Percentiles rank a stretch among this genome's conserved stretches.
These are phyloP conservation scores for Apogon hyalosoma DNA, from an alignment of 2,797 vertebrate species.

Conservation along the genomic window DNA sequence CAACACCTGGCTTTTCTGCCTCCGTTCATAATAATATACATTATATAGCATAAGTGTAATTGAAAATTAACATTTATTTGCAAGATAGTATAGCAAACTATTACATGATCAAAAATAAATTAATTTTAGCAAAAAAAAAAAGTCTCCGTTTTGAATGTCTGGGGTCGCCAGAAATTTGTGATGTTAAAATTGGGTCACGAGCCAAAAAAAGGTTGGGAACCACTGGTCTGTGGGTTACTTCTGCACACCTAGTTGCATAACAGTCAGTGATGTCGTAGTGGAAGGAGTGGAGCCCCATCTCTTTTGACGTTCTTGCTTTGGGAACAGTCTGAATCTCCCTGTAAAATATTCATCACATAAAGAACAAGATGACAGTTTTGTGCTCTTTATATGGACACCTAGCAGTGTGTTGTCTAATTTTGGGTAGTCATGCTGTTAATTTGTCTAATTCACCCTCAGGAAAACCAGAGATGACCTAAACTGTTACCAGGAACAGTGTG, in stretches of 20 bases:
- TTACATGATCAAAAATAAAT: too few species aligned
- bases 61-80: too few species aligned
- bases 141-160: too few species aligned
- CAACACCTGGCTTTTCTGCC: too few species aligned
- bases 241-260: not conserved
- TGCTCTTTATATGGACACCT: not conserved
- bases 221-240: too few species aligned
- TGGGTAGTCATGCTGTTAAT: not conserved
- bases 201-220: too few species aligned
- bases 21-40: too few species aligned
- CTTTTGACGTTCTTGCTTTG: not conserved
- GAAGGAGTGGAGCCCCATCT: not conserved
- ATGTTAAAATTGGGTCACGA: too few species aligned
- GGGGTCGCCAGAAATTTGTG: too few species aligned
- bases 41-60: too few species aligned
- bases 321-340: not conserved
- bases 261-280: not conserved
- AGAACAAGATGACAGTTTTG: not conserved
- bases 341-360: not conserved
- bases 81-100: too few species aligned
- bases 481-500: conserved; percentile 96
- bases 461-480: conserved; percentile 92
- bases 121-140: too few species aligned
- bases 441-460: conserved; percentile 81
- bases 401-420: not conserved